phyloP scores from a whole-genome alignment of 2,113 vertebrate species.

The Oreochromis aureus region DNA sequence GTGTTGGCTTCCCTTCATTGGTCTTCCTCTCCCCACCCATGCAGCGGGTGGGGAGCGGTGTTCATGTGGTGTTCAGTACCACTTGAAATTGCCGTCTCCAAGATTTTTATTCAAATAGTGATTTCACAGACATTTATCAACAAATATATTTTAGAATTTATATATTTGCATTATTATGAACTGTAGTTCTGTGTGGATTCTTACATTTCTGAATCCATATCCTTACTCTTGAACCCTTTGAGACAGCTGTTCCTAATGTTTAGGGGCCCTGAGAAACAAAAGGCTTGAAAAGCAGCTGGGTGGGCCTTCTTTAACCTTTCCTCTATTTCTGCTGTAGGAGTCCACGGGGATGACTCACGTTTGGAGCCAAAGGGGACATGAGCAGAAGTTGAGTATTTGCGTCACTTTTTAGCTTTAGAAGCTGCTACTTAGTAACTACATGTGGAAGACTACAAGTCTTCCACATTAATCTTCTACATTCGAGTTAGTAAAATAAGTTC shows the following conservation, averaged over 20 bases:
- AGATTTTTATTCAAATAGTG: background rate
- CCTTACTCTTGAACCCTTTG: background rate
- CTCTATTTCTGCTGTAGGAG: background rate
- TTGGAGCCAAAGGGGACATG: background rate
- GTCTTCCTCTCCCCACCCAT: background rate
- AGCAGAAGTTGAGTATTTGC: background rate
- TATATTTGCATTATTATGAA: background rate
- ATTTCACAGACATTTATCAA: background rate
- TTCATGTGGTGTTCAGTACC: background rate
- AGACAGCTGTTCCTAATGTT: background rate
- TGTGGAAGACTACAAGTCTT: background rate
- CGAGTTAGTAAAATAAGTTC: background rate
- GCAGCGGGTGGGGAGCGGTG: too few species aligned
- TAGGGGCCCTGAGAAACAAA: background rate
- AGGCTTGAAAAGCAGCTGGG: background rate
- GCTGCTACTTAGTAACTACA: background rate
- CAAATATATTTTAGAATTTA: background rate
- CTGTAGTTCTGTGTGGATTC: background rate
- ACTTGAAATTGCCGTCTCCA: background rate
- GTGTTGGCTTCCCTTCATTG: rapidly evolving
- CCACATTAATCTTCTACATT: background rate
- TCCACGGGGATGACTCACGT: background rate
- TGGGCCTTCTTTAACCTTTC: background rate
- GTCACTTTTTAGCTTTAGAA: background rate
- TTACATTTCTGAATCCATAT: background rate